Percentiles rank a stretch among this genome's conserved stretches.
These are phyloP conservation scores for Virgularia gustaviana DNA, from an alignment of 92 coral and sea anemone species.

Conservation along the genomic window DNA sequence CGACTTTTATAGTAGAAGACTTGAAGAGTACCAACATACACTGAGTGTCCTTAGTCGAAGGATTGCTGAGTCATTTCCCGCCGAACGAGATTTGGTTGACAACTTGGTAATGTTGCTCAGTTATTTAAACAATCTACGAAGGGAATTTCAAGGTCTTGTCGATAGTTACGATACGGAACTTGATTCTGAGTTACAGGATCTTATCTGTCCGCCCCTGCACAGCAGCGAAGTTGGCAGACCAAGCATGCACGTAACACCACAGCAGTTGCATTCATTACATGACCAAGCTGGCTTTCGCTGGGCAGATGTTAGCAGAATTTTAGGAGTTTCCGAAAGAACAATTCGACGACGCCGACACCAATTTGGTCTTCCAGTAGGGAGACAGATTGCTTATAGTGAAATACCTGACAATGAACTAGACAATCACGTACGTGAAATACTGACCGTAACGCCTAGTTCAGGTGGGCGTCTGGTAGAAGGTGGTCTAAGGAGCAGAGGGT, in stretches of 20 bases:
- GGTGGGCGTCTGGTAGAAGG: slow-evolving; percentile 6
- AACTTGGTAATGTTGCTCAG: slow-evolving; percentile 2
- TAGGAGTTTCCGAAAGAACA: slow-evolving; percentile 29
- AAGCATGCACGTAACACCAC: slow-evolving; percentile 16
- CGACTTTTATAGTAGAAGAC: slow-evolving; percentile 27
- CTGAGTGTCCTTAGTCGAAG: neutral
- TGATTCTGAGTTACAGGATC: too few species aligned
- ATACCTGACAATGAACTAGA: slow-evolving; percentile 5
- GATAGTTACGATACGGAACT: slow-evolving; percentile 16
- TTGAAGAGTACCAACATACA: slow-evolving; percentile 25
- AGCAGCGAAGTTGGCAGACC: slow-evolving; percentile 32
- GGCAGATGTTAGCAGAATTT: slow-evolving; percentile 36
- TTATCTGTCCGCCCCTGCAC: neutral
- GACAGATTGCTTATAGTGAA: neutral
- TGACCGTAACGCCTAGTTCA: neutral
- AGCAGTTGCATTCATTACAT: slow-evolving; percentile 24
- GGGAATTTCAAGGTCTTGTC: slow-evolving; percentile 5
- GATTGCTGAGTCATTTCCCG: slow-evolving; percentile 14
- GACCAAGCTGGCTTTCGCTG: slow-evolving; percentile 18
- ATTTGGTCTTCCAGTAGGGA: slow-evolving; percentile 12
- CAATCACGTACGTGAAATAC: neutral
- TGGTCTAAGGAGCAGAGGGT: slow-evolving; percentile 1
- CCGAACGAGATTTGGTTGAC: neutral
- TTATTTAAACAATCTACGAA: slow-evolving; percentile 5
- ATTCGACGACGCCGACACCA: slow-evolving; percentile 28